Conservation (phyloP, 1,140 invertebrate genomes). For the Phocides pigmalion region DNA sequence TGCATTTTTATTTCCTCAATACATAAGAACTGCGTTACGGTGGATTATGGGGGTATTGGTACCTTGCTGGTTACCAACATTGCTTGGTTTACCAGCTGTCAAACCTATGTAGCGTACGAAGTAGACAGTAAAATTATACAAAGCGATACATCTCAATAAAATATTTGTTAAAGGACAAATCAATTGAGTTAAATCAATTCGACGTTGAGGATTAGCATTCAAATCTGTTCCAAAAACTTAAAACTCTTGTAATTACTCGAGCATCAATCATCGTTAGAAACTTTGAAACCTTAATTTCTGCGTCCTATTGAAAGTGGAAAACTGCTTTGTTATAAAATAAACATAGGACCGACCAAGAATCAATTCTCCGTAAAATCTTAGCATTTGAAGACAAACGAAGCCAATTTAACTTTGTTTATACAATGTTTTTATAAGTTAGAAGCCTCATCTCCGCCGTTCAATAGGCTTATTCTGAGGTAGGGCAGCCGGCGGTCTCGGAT, state of each 20-base stretch:
- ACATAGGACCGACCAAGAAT: slow-evolving; percentile 12
- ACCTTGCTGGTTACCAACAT: too few species aligned
- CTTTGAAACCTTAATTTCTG: slow-evolving; percentile 11
- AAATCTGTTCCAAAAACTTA: slow-evolving; percentile 13
- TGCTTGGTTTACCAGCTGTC: too few species aligned
- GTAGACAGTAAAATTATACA: too few species aligned
- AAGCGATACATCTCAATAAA: not conserved
- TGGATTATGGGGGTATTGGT: too few species aligned
- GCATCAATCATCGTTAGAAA: slow-evolving; percentile 28
- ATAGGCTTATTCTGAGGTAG: slow-evolving; percentile 10
- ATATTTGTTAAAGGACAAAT: too few species aligned
- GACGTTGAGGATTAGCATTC: not conserved
- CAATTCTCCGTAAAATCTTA: slow-evolving; percentile 25
- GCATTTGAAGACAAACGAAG: slow-evolving; percentile 23
- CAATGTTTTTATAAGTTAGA: slow-evolving; percentile 28
- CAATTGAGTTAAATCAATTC: not conserved
- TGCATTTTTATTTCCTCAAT: too few species aligned
- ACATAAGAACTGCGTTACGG: too few species aligned
- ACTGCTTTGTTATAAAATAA: slow-evolving; percentile 28
- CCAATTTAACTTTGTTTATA: slow-evolving; percentile 28
- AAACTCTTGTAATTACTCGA: slow-evolving; percentile 11
- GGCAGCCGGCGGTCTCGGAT: not conserved
- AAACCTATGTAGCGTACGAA: too few species aligned
- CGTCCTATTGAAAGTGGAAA: not conserved
- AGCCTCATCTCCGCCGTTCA: slow-evolving; percentile 2